Evolutionary conservation across 2,797 vertebrate species (phyloP), one percentile per base, ranked within the genome.

Genomic region (Labroides dimidiatus): DNA sequence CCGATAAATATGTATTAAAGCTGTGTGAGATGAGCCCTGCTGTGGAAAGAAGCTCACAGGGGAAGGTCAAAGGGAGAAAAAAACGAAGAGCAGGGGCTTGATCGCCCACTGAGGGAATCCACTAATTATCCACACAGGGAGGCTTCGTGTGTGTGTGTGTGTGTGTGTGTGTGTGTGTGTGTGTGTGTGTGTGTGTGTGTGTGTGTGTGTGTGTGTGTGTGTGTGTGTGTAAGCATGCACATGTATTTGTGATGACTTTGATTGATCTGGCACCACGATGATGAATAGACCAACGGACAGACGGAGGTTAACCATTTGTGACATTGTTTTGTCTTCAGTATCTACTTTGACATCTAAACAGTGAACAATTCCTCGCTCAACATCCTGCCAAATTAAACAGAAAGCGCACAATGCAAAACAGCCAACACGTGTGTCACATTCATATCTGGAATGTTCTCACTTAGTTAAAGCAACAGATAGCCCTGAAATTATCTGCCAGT

Each of bases 61-160:
- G 87, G 89, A 91, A 91, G 91, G 92, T 92, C 91, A 93, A 73
- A 79, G 70, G 74, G 76, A 86, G 75, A 78, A 74, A 52, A 73
- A 73, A 77, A 61, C n/a, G 65, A 65, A 59, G 80, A 78, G 81
- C 79, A 60, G 10, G n/a, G 57, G 75, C 73, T 86, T 51, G 8
- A 86, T 87, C 80, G 4, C 82, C 87, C 78, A 75, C 89, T 70
- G 82, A 82, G 88, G 87, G 84, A 88, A 86, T 86, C 76, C 79
- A 89, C 88, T 91, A 93, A 93, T 93, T 90, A 91, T 87, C 78
- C 83, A 86, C 88, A 78, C 68, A 69, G 80, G 87, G 86, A 89
- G 77, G 77, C 73, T 78, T 44, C 36, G 9, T 59, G 64, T 39
- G 37, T 14, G 37, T 14, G 37, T 17, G 49, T 55, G 45, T 58